phyloP scores from a whole-genome alignment of 1,140 invertebrate species.

The Argopecten irradians region DNA sequence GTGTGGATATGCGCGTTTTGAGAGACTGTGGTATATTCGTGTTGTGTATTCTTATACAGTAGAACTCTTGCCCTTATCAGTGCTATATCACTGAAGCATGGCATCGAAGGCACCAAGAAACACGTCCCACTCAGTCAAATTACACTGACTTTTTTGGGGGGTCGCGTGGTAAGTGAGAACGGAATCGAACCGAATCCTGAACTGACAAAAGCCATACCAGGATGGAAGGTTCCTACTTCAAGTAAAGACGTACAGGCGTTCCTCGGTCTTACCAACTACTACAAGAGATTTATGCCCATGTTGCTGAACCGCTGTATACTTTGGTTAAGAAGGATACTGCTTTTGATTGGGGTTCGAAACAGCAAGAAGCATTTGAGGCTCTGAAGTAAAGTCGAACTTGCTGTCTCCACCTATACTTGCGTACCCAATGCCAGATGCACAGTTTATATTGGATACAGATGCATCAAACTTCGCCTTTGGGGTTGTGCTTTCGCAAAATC shows the following conservation, averaged over 20 bases:
- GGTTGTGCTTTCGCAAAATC: not conserved
- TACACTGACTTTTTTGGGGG: too few relatives aligned
- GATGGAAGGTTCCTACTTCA: slow-evolving; percentile 33
- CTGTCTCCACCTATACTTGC: not conserved
- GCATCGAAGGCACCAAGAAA: too few relatives aligned
- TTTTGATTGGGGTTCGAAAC: not conserved
- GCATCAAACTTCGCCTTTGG: not conserved
- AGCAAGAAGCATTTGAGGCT: not conserved
- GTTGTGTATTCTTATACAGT: too few relatives aligned
- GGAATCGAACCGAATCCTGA: slow-evolving; percentile 39
- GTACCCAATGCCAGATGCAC: not conserved
- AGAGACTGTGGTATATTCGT: too few relatives aligned
- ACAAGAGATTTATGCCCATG: not conserved
- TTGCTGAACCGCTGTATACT: not conserved
- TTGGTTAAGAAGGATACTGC: not conserved
- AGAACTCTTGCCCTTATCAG: too few relatives aligned
- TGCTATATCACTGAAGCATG: too few relatives aligned
- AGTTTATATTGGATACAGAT: not conserved
- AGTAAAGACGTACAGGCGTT: not conserved
- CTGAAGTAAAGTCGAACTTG: not conserved
- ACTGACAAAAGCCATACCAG: not conserved
- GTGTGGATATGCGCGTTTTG: too few relatives aligned
- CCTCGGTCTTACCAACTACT: not conserved
- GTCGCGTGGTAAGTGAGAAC: slow-evolving; percentile 39
- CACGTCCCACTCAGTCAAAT: too few relatives aligned